These are phyloP conservation scores for Pipistrellus kuhlii DNA, from an alignment of 2,797 vertebrate genomes.

Conservation along the genomic window DNA sequence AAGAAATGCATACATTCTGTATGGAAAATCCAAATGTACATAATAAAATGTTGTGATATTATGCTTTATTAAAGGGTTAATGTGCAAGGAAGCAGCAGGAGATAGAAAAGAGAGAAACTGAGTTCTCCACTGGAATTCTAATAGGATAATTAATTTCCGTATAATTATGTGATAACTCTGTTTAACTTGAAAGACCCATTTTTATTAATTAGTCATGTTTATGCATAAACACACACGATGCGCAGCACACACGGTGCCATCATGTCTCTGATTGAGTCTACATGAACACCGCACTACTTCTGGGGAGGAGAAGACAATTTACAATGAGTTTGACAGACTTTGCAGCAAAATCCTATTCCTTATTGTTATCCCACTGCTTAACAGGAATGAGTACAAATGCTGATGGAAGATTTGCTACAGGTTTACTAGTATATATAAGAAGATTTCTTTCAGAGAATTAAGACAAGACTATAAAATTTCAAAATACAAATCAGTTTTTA, in stretches of 20 bases:
- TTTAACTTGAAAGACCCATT: constrained; percentile 66
- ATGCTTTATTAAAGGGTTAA: constrained; percentile 33
- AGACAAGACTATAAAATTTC: neutral
- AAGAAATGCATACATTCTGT: constrained; percentile 82
- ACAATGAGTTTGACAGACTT: neutral
- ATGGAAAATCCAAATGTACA: constrained; percentile 87
- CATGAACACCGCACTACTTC: neutral
- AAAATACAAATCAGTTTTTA: neutral
- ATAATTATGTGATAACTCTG: constrained; percentile 71
- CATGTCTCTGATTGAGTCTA: neutral
- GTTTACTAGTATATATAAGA: neutral
- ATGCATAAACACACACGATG: constrained; percentile 42
- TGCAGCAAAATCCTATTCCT: neutral
- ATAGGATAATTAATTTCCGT: constrained; percentile 72
- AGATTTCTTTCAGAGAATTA: neutral
- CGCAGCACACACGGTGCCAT: neutral
- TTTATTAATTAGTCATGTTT: constrained; percentile 63
- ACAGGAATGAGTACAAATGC: constrained; percentile 6
- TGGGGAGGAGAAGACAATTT: neutral
- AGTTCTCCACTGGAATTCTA: constrained; percentile 67
- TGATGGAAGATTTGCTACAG: neutral
- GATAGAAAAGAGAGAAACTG: constrained; percentile 33
- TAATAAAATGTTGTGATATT: neutral
- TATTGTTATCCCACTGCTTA: neutral
- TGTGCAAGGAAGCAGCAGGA: neutral